Evolutionary conservation across 2,888 invertebrate species (phyloP).

Genomic region (Clitarchus hookeri): DNA sequence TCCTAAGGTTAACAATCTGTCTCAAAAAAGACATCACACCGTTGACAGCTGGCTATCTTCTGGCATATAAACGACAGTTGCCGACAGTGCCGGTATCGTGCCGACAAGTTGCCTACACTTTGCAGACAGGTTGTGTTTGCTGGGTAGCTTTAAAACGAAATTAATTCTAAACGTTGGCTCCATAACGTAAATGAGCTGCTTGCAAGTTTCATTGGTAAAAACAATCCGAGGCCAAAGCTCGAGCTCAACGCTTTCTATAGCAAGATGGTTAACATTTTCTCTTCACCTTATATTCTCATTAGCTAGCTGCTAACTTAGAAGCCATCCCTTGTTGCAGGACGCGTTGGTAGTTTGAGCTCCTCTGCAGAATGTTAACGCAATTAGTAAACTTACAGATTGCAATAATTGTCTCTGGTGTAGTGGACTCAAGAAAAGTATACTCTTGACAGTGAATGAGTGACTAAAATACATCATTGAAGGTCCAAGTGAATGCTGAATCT

Average conservation of each 20-base stretch:
- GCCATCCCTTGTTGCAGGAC: background rate
- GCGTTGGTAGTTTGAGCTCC: background rate
- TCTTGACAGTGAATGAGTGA: background rate
- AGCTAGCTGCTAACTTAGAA: background rate
- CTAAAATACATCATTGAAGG: background rate
- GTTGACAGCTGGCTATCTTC: no score
- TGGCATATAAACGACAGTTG: no score
- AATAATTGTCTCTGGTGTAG: no score
- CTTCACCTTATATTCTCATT: slow-evolving; percentile 3
- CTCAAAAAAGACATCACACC: no score
- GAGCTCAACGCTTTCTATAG: background rate
- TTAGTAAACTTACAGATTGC: background rate
- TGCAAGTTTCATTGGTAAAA: background rate
- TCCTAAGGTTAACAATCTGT: no score
- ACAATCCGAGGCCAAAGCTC: background rate
- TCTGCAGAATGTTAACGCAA: background rate
- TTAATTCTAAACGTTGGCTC: no score
- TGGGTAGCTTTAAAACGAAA: no score
- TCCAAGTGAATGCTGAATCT: no score
- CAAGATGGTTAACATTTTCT: background rate
- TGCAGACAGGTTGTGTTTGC: no score
- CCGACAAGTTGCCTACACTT: no score
- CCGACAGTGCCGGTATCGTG: no score
- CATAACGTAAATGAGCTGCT: background rate
- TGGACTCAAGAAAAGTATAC: background rate